Evolutionary conservation across 37 sponge, comb jelly and placozoan genomes (phyloP).

Genomic region (Ianthella basta): DNA sequence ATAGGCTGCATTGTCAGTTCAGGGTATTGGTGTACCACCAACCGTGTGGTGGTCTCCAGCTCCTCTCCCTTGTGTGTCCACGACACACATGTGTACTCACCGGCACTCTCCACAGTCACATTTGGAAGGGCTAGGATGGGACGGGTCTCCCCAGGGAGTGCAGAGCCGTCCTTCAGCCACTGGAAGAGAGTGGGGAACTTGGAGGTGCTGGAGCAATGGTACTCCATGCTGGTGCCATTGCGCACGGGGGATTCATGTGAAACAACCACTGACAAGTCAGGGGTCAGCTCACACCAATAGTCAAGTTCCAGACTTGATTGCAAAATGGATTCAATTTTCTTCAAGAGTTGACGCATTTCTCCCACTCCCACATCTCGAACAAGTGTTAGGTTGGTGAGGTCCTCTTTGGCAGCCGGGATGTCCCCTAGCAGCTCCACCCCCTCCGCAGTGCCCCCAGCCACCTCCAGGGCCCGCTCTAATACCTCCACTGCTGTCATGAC

Average conservation of each 20-base stretch:
- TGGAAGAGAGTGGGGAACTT: not conserved
- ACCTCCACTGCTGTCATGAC: not conserved
- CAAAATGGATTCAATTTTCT: not conserved
- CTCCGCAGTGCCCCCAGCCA: not conserved
- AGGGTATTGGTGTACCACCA: constrained; percentile 22
- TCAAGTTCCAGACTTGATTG: not conserved
- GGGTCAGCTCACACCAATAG: constrained; percentile 7
- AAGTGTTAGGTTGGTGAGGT: not conserved
- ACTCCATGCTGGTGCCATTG: not conserved
- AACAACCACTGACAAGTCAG: not conserved
- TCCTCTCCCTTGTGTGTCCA: constrained; percentile 26
- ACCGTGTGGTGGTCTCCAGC: not conserved
- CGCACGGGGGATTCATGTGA: not conserved
- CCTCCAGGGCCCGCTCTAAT: not conserved
- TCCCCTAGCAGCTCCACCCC: not conserved
- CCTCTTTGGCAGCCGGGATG: not conserved
- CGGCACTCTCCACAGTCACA: not conserved
- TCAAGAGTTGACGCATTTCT: not conserved
- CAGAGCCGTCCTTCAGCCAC: constrained; percentile 25
- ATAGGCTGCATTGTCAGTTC: not conserved
- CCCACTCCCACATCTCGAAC: not conserved
- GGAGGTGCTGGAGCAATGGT: not conserved
- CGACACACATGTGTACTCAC: not conserved
- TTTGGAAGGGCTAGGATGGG: not conserved
- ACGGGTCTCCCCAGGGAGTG: constrained; percentile 4